Base-by-base conservation (phyloP, 2,113 vertebrate genomes). In the Phasianus colchicus region DNA sequence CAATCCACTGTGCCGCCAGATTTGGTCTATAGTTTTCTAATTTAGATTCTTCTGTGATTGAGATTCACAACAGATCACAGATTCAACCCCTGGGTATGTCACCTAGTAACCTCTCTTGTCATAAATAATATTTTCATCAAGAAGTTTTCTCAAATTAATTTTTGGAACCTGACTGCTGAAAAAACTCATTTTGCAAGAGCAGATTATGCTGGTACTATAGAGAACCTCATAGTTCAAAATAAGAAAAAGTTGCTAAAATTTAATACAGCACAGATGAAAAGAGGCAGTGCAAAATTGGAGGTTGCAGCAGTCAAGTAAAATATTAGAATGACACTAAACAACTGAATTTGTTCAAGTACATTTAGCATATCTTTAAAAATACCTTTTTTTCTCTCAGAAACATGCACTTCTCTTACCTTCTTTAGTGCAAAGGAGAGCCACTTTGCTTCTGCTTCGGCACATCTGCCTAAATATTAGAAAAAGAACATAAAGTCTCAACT, bases 351-450 rank as follows among this genome's bases (percentile, higher is more conserved):
- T 83, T 10, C 13, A 83, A 63, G 8, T 27, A 19, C n/a, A 83
- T 80, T 71, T 50, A 88, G 64, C 10, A 48, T 13, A 67, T 78
- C 60, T 60, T 86, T 22, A 58, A 77, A 87, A 83, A 24, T 11
- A 55, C 2, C 19, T 77, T 77, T 42, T 54, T 8, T 48, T 63
- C 30, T 40, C 36, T 24, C 48, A 29, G 76, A 25, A 66, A 78
- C 18, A 69, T 13, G 27, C 17, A 52, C 10, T 78, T 81, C 13
- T 88, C 95, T 97, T 97, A 99, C 99, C 99, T 98, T 98, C 98
- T 97, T 97, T 98, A 94, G 97, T 72, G 45, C 99, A 99, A 10
- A 98, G 91, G 67, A 99, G 97, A 10, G 98, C 98, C 54, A 99
- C 97, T 92, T 97, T 98, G 94, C 97, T 98, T 90, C 98, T 98